Base-by-base conservation (phyloP, 1,140 invertebrate genomes). In the Drosophila pseudoananassae region DNA sequence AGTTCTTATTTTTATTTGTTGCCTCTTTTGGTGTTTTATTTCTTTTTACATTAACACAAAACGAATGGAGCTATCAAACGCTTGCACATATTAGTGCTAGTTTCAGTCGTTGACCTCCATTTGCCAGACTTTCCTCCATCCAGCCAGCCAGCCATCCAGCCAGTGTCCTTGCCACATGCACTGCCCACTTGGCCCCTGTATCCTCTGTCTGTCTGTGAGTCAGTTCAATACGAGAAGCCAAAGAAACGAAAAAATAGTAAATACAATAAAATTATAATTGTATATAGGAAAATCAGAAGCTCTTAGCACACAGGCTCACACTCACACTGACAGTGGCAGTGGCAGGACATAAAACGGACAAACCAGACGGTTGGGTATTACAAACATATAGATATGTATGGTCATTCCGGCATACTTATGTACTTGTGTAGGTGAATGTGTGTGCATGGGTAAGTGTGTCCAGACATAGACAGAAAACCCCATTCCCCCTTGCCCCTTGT, bases 61-160 rank as follows among this genome's bases (percentile, higher is more conserved):
- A 71, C 80, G 78, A 71, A 75, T 63, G 55, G 57, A 68, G 63
- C 64, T 68, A 69, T 69, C 65, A 64, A 66, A 76, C 64, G 40
- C 63, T 66, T 66, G 76, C 63, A 63, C 63, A 75, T 69, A 79
- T 81, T 87, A 70, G 58, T 70, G 82, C 69, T 83, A 87, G 84
- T 90, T 88, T 73, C 89, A 83, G 81, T 85, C 90, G 85, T 91
- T 91, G 89, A 91, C 89, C 89, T 91, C 82, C 83, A 91, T 91
- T 91, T 50, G 59, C 50, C 87, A 79, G 84, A 90, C 81, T 77
- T 43, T 65, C 33, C 65, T 59, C 43, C 43, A 1, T 4, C 40
- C 40, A 43, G 14, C 14, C 53, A 15, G 27, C 14, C 12, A 17
- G 23, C 12, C 15, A 36, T 23, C 33, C 20, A 12, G 25, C 55